Evolutionary conservation across 2,797 vertebrate species (phyloP).

Genomic region (Esox lucius): DNA sequence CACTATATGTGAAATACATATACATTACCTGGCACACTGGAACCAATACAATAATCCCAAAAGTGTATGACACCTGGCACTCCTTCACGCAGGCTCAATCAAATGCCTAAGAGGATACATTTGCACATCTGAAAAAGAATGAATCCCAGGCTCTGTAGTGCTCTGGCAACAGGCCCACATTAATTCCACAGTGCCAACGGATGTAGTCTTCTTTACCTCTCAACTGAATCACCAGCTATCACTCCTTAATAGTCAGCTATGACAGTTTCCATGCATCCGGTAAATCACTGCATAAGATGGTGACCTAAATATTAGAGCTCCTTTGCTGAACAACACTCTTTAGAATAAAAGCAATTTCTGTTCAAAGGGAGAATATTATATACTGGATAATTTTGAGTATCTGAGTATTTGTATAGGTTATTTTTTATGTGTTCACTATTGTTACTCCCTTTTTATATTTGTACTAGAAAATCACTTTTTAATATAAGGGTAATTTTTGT

Average conservation of each 20-base stretch:
- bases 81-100: too few relatives aligned
- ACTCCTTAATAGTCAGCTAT: slow-evolving; percentile 6
- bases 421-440: slow-evolving; percentile 62
- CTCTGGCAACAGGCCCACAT: not conserved
- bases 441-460: slow-evolving; percentile 71
- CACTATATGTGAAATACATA: not conserved
- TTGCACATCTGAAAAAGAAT: too few relatives aligned
- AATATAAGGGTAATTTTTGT: slow-evolving; percentile 75
- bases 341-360: slow-evolving; percentile 60
- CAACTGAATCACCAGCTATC: slow-evolving; percentile 8
- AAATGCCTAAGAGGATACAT: too few relatives aligned
- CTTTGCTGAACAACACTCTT: slow-evolving; percentile 51
- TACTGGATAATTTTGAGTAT: slow-evolving; percentile 62
- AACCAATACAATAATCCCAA: too few relatives aligned
- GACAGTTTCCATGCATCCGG: slow-evolving; percentile 27
- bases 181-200: slow-evolving; percentile 50
- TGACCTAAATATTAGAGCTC: slow-evolving; percentile 38
- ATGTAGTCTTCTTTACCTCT: slow-evolving; percentile 47
- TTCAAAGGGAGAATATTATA: slow-evolving; percentile 69
- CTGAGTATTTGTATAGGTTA: slow-evolving; percentile 68
- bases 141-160: too few relatives aligned
- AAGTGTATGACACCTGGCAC: too few relatives aligned
- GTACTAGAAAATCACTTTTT: slow-evolving; percentile 74
- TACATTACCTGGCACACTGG: not conserved
- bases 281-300: slow-evolving; percentile 9